Percentiles rank a stretch among this genome's conserved stretches.
phyloP scores from a whole-genome alignment of 2,113 vertebrate genomes.

The Uria lomvia region DNA sequence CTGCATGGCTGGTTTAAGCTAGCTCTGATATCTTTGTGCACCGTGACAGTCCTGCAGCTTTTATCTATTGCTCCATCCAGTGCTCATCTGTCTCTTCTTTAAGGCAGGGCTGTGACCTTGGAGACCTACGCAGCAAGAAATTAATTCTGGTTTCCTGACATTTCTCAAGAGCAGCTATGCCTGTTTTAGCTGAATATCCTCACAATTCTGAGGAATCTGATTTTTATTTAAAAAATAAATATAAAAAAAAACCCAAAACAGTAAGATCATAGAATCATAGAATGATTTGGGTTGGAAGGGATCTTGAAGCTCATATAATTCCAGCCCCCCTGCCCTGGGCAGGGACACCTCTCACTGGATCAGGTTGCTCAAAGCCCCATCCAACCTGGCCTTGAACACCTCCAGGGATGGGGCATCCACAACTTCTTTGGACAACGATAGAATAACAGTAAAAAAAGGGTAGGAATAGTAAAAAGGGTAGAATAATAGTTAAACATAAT shows the following conservation, averaged over 20 bases:
- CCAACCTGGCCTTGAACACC: not conserved
- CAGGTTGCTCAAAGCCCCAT: not conserved
- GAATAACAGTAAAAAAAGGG: not conserved
- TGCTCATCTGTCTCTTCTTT: not conserved
- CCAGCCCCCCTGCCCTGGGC: not conserved
- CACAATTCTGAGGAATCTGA: not conserved
- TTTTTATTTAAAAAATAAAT: not conserved
- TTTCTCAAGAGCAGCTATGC: not conserved
- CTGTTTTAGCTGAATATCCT: not conserved
- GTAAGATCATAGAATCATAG: not conserved
- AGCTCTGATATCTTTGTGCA: not conserved
- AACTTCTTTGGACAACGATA: not conserved
- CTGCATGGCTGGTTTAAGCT: constrained; percentile 2
- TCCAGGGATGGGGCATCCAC: not conserved
- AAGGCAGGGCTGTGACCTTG: not conserved
- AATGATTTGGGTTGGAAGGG: not conserved
- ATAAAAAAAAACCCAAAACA: not conserved
- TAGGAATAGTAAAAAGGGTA: not conserved
- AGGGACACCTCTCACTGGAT: not conserved
- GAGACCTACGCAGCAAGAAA: not conserved
- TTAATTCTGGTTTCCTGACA: not conserved
- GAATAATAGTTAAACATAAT: not conserved
- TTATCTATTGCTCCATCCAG: not conserved
- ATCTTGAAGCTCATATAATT: not conserved
- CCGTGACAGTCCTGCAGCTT: not conserved